phyloP scores from a whole-genome alignment of 2,113 vertebrate genomes.

The Hemibagrus wyckioides region DNA sequence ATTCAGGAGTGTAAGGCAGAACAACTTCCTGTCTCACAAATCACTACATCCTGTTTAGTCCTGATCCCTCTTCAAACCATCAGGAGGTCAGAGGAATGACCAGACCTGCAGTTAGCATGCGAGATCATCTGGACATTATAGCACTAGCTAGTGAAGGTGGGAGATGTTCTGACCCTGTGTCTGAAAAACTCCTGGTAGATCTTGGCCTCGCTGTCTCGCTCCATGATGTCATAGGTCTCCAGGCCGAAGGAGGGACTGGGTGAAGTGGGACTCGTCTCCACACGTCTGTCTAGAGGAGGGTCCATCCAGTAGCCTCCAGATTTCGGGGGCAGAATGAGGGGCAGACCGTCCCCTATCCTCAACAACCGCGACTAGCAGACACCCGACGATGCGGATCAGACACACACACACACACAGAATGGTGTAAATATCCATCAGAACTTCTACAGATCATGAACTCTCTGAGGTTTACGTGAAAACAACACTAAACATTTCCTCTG shows the following conservation, averaged over 20 bases:
- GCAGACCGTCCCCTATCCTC: slow-evolving; percentile 76
- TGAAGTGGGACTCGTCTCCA: slow-evolving; percentile 69
- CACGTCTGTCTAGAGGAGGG: slow-evolving; percentile 71
- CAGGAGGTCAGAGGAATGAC: neutral
- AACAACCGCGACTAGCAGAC: slow-evolving; percentile 71
- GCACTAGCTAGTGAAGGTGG: neutral
- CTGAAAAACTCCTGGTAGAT: slow-evolving; percentile 82
- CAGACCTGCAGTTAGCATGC: neutral
- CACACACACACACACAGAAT: neutral
- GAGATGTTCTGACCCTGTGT: slow-evolving; percentile 73
- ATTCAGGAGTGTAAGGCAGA: neutral
- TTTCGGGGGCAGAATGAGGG: slow-evolving; percentile 82
- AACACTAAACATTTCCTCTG: neutral
- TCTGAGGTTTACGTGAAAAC: neutral
- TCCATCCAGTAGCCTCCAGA: slow-evolving; percentile 88
- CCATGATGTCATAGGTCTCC: slow-evolving; percentile 80
- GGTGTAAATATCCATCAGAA: neutral
- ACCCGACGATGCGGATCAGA: slow-evolving; percentile 18
- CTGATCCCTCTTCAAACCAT: neutral
- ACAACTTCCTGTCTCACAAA: neutral
- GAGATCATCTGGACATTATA: no score
- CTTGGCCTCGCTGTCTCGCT: slow-evolving; percentile 82
- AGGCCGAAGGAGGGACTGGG: slow-evolving; percentile 63
- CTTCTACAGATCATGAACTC: neutral
- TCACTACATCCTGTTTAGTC: neutral